phyloP scores from a whole-genome alignment of 2,888 invertebrate genomes.

The Ochlodes sylvanus region DNA sequence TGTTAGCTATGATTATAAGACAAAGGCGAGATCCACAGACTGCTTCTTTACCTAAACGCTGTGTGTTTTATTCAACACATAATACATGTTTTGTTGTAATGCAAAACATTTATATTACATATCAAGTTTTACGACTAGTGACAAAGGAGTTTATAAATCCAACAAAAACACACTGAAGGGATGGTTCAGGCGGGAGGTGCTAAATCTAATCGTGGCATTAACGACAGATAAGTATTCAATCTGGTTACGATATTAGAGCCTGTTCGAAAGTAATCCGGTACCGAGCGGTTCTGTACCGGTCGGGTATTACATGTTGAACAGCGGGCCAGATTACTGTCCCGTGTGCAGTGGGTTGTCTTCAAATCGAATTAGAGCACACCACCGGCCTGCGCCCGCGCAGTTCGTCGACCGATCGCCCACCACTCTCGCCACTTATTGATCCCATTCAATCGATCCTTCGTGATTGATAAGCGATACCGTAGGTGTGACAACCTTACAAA shows the following conservation, averaged over 20 bases:
- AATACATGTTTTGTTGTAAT: no score
- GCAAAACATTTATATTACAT: no score
- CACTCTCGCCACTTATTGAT: slow-evolving; percentile 74
- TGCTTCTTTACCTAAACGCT: no score
- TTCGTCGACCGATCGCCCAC: slow-evolving; percentile 84
- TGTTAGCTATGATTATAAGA: no score
- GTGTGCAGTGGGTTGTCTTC: slow-evolving; percentile 76
- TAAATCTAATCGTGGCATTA: slow-evolving; percentile 5
- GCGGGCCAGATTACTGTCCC: slow-evolving; percentile 58
- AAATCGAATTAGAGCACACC: slow-evolving; percentile 82
- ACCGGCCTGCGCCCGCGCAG: slow-evolving; percentile 77
- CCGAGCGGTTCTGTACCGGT: slow-evolving; percentile 56
- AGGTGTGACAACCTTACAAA: slow-evolving; percentile 65
- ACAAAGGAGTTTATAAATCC: neutral
- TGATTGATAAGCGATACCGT: slow-evolving; percentile 74
- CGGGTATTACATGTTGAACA: slow-evolving; percentile 63
- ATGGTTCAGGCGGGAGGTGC: neutral
- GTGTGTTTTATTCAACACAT: no score
- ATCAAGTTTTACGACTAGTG: slow-evolving; percentile 30
- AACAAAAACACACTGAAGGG: neutral
- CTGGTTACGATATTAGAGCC: slow-evolving; percentile 13
- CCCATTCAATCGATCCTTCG: slow-evolving; percentile 79
- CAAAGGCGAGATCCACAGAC: no score
- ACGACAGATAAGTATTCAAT: slow-evolving; percentile 9
- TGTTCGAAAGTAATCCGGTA: slow-evolving; percentile 35